phyloP scores from a whole-genome alignment of 2,797 vertebrate genomes.

The Dendrocincla tyrannina region DNA sequence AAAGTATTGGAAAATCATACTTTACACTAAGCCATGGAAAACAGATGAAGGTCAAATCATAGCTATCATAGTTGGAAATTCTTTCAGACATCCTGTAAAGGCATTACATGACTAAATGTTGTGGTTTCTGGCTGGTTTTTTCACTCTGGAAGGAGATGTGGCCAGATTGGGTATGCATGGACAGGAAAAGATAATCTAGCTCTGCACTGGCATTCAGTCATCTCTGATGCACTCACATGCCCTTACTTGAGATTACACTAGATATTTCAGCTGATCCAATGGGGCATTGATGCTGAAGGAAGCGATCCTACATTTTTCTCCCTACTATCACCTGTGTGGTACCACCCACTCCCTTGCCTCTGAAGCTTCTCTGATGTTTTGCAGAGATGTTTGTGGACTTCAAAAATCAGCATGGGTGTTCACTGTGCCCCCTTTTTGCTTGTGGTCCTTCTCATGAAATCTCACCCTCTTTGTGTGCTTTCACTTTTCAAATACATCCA shows the following conservation, averaged over 20 bases:
- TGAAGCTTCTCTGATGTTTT: not conserved
- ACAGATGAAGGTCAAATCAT: slow-evolving; percentile 50
- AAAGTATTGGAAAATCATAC: slow-evolving; percentile 39
- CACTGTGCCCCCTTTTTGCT: not conserved
- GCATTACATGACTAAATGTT: slow-evolving; percentile 5
- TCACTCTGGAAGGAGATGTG: slow-evolving; percentile 1
- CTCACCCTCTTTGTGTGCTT: not conserved
- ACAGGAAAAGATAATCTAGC: not conserved
- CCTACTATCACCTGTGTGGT: not conserved
- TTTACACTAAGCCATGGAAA: slow-evolving; percentile 43
- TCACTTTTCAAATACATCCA: not conserved
- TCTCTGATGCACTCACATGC: rapidly evolving
- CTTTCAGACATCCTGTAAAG: slow-evolving; percentile 45
- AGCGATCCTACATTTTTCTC: not conserved
- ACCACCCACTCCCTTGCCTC: not conserved
- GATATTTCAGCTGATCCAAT: not conserved
- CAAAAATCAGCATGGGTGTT: not conserved
- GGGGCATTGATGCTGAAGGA: not conserved
- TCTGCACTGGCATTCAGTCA: not conserved
- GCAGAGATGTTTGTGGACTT: not conserved
- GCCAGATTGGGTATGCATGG: not conserved
- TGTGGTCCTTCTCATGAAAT: not conserved
- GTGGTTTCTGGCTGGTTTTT: not conserved
- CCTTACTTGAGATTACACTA: not conserved
- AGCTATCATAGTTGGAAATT: slow-evolving; percentile 42